Base-by-base conservation (phyloP, 2,113 vertebrate species). In the Patagioenas fasciata region DNA sequence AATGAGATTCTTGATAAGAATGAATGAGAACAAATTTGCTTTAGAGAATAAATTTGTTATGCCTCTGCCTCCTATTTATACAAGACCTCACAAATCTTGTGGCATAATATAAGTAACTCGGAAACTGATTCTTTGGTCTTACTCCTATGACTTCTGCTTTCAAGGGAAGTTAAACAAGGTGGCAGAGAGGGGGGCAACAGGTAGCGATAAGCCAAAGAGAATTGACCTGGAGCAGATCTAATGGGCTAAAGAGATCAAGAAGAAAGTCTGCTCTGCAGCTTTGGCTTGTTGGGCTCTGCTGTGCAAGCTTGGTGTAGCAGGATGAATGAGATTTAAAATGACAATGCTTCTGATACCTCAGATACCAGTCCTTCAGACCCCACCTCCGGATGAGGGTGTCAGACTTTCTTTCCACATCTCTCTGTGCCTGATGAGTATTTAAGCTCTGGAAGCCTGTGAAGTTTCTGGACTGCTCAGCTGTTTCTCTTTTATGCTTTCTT, bases 341-440 rank as follows among this genome's bases (percentile, higher is more conserved):
- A 36, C 48, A 42, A 13, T 51, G 29, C 53, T 51, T 86, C 69
- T 50, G 89, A 67, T 67, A 53, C 58, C 93, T 89, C 92, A 88
- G 79, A 61, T 15, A 60, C 72, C 71, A 96, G 72, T 65, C 87
- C 72, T 85, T 89, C 70, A 92, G 93, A 95, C 81, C 50, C 89
- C 50, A 34, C 54, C 42, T 80, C 77, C 19, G 44, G 65, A 11
- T 15, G 6, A 66, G 91, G 78, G 95, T 92, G 65, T 87, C 83
- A 62, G 64, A 73, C 85, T 95, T 94, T 88, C 91, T 95, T 97
- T 97, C 97, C 97, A 98, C 94, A 98, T 98, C 97, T 97, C 95
- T 97, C 96, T 97, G 95, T 96, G 89, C 70, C 94, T 94, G 80
- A 91, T 80, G 84, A 91, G 40, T 77, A 58, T 65, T 70, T 86